A percentile compares a stretch with the other conserved stretches of the same genome.
These are phyloP conservation scores for Knipowitschia caucasica DNA, from an alignment of 2,797 vertebrate genomes.

Conservation along the genomic window DNA sequence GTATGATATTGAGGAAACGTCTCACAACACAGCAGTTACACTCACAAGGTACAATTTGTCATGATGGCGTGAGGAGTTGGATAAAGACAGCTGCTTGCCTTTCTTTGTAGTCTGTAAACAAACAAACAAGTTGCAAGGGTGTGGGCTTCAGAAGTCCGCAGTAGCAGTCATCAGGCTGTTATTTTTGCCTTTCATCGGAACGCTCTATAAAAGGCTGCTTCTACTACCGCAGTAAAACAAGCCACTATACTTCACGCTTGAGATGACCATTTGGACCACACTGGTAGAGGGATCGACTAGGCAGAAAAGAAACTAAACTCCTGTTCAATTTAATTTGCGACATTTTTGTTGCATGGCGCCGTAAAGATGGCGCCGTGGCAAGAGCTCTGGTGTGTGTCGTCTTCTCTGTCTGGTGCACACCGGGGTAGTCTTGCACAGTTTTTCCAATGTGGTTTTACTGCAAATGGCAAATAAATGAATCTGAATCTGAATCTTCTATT, in stretches of 20 bases:
- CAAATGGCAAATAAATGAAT: too few relatives aligned
- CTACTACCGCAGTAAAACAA: background rate
- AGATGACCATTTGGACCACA: slow-evolving; percentile 4
- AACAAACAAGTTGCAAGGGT: slow-evolving; percentile 18
- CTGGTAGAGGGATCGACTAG: background rate
- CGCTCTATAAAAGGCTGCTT: background rate
- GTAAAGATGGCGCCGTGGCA: too few relatives aligned
- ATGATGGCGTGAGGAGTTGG: background rate
- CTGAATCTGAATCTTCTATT: too few relatives aligned
- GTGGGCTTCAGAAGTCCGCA: slow-evolving; percentile 2
- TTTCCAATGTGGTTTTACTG: too few relatives aligned
- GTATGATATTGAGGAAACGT: too few relatives aligned
- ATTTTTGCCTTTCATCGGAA: background rate
- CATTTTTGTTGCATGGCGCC: too few relatives aligned
- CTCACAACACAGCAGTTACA: too few relatives aligned
- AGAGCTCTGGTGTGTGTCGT: too few relatives aligned
- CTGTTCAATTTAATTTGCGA: too few relatives aligned
- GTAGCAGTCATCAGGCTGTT: slow-evolving; percentile 42
- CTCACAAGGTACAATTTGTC: background rate
- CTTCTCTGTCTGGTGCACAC: too few relatives aligned
- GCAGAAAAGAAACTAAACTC: background rate
- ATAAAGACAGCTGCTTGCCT: slow-evolving; percentile 35
- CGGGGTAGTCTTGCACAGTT: too few relatives aligned
- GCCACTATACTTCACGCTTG: background rate
- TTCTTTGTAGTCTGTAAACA: slow-evolving; percentile 16